Percentiles rank a stretch among this genome's conserved stretches.
Conservation (phyloP, 2,797 vertebrate species). For the Notoglanidium macrostoma region DNA sequence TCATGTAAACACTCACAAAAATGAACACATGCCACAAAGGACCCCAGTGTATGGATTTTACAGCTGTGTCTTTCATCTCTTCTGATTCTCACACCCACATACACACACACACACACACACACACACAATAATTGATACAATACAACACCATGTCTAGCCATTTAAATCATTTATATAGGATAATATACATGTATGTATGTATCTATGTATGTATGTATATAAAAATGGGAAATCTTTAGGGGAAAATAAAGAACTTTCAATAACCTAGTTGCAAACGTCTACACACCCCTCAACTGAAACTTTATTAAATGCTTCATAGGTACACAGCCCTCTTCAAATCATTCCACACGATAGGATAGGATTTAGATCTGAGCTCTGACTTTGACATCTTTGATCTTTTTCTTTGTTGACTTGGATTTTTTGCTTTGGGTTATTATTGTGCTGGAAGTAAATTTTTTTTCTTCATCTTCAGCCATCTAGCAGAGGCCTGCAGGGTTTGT, state of each 20-base stretch:
- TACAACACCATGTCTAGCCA: neutral
- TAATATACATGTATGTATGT: neutral
- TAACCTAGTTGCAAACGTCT: no score
- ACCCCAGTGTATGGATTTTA: constrained; percentile 18
- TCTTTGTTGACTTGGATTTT: neutral
- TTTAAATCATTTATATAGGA: neutral
- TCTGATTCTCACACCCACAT: neutral
- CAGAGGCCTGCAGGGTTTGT: neutral
- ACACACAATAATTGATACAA: neutral
- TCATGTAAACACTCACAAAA: constrained; percentile 24
- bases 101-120: constrained; percentile 9
- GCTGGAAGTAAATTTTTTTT: neutral
- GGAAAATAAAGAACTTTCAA: no score
- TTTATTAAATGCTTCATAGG: neutral
- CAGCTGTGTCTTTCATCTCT: constrained; percentile 22
- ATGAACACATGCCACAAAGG: constrained; percentile 12
- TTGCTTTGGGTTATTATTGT: neutral
- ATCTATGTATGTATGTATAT: no score
- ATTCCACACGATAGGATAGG: neutral
- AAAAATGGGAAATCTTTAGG: no score
- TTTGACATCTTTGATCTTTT: neutral
- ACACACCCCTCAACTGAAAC: no score
- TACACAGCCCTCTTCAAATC: neutral
- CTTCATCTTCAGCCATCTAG: neutral
- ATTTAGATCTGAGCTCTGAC: neutral